Base-by-base conservation (phyloP, 1,140 invertebrate species). In the Euura saliciscinereae region DNA sequence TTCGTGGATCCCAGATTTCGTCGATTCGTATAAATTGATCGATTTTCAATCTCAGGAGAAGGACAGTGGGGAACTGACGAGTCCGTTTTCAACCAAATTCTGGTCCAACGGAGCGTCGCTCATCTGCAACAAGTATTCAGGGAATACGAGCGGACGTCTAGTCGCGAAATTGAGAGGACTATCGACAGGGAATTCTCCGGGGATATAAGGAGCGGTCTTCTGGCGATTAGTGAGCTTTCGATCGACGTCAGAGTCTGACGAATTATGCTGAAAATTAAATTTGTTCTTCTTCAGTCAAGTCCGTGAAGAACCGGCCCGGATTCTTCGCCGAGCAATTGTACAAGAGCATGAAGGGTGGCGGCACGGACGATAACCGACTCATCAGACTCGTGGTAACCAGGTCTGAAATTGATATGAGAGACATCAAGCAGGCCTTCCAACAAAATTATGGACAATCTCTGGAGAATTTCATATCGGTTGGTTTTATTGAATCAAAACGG, bases 301-400 rank as follows among this genome's bases (percentile, higher is more conserved):
- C 91, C 77, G 92, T 94, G 2, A 91, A 91, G 78, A 95, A 96
- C 83, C 92, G 93, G 81, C 90, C 93, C 6, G 89, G 91, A 64
- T 97, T 94, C 87, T 97, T 96, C 88, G 96, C 96, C 5, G 92
- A 96, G 77, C 90, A 91, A 43, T 88, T 97, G 7, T 91, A 97
- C 82, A 92, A 93, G 77, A 91, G 94, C 6, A 96, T 98, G 94
- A 93, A 92, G 73, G 93, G 93, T 42, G 83, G 93, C 66, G 94
- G 95, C 68, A 97, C 95, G 2, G 92, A 94, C 77, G 95, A 97
- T 82, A 89, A 91, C 4, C 92, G 93, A 74, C 88, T 97, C 69
- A 95, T 96, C 72, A 90, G 95, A 76, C 90, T 97, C 46, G 89
- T 97, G 74, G 93, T 96, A 5, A 92, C 93, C 3, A 89, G 95